A percentile compares a stretch with the other conserved stretches of the same genome.
Evolutionary conservation across 2,797 vertebrate species (phyloP).

Genomic region (Characodon lateralis): DNA sequence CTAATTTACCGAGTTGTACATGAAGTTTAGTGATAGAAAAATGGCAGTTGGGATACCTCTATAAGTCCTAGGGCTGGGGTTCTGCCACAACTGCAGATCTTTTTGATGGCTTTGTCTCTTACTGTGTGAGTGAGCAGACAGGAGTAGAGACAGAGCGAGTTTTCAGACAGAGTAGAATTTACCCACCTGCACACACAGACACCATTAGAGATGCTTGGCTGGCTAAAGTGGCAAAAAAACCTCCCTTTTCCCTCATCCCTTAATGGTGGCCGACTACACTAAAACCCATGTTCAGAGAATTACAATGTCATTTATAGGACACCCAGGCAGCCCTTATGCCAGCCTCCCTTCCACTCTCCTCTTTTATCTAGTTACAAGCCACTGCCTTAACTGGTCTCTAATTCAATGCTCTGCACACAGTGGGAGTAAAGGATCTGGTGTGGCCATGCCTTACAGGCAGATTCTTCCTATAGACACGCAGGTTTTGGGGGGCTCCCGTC

Average conservation of each 20-base stretch:
- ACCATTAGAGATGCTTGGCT: constrained; percentile 77
- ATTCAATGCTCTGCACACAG: constrained; percentile 66
- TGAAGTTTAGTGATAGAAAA: constrained; percentile 23
- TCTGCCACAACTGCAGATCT: constrained; percentile 42
- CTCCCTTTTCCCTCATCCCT: constrained; percentile 69
- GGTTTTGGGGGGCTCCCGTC: constrained; percentile 30
- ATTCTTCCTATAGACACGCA: constrained; percentile 33
- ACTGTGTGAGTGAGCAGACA: constrained; percentile 57
- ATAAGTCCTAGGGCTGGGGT: constrained; percentile 43
- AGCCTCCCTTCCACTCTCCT: constrained; percentile 63
- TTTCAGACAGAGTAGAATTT: constrained; percentile 67
- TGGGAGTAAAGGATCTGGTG: constrained; percentile 53
- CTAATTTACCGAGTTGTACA: neutral
- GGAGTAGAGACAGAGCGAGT: constrained; percentile 63
- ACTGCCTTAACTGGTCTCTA: constrained; percentile 74
- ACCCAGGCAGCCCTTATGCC: constrained; percentile 64
- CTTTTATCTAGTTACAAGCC: constrained; percentile 81
- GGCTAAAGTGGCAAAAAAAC: constrained; percentile 77
- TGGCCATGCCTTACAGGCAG: constrained; percentile 54
- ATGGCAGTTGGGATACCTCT: constrained; percentile 27
- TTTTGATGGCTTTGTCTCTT: constrained; percentile 61
- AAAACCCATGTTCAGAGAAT: constrained; percentile 82
- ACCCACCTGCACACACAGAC: constrained; percentile 50
- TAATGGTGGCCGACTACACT: constrained; percentile 79
- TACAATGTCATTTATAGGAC: constrained; percentile 86